Evolutionary conservation across 2,113 vertebrate genomes (phyloP).

Genomic region (Lepisosteus osseus): DNA sequence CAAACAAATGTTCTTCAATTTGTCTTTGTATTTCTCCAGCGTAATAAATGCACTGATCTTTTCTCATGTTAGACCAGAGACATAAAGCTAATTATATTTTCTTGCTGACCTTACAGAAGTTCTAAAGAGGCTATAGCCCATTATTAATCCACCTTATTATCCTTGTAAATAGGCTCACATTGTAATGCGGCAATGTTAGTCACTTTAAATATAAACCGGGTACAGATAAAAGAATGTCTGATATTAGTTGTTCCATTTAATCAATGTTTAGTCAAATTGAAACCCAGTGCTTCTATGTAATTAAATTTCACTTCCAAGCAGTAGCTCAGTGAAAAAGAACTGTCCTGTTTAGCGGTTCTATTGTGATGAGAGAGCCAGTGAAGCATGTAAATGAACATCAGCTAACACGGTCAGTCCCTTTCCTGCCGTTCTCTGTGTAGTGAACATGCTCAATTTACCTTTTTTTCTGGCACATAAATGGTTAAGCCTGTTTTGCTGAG

Average conservation of each 20-base stretch:
- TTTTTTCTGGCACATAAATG: constrained; percentile 6
- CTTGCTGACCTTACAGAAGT: not conserved
- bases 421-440: constrained; percentile 21
- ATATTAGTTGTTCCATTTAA: not conserved
- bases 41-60: too few relatives aligned
- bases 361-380: constrained; percentile 40
- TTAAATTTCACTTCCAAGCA: not conserved
- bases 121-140: not conserved
- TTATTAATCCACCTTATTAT: not conserved
- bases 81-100: not conserved
- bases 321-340: not conserved
- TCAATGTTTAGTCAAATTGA: not conserved
- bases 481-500: constrained; percentile 13
- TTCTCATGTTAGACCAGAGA: not conserved
- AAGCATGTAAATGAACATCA: constrained; percentile 41
- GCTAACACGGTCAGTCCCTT: constrained; percentile 39
- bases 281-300: not conserved
- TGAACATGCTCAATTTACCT: not conserved
- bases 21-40: not conserved
- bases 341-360: constrained; percentile 33
- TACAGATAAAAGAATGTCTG: not conserved
- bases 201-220: not conserved
- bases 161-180: not conserved
- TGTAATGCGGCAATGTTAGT: not conserved
- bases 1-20: not conserved